These are phyloP conservation scores for Lepidocyrtinus sp. DNA, from an alignment of 2,888 invertebrate species.

Conservation along the genomic window DNA sequence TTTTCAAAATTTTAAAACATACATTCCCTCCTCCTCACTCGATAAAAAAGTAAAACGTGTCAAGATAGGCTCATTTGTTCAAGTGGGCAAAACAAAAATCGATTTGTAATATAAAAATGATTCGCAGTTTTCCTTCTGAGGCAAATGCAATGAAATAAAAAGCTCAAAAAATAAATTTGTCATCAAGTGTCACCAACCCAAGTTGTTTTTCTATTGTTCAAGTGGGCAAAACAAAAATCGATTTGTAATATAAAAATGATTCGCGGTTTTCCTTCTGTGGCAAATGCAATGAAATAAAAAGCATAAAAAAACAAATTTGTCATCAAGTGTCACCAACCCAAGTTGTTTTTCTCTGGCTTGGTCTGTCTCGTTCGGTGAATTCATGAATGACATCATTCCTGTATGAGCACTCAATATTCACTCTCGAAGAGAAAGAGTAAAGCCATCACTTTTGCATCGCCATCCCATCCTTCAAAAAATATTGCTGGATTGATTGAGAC, in stretches of 20 bases:
- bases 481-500: neutral
- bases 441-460: neutral
- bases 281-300: neutral
- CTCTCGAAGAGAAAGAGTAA: neutral
- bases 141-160: no score
- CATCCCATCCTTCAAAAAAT: no score
- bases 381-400: constrained; percentile 33
- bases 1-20: no score
- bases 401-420: neutral
- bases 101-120: neutral
- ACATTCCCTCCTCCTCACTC: no score
- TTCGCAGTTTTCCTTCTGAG: neutral
- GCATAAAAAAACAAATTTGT: constrained; percentile 31
- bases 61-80: neutral
- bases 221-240: neutral
- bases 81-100: neutral
- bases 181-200: constrained; percentile 29
- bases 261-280: neutral
- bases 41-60: no score
- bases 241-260: neutral
- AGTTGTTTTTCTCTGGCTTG: neutral
- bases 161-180: constrained; percentile 30
- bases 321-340: constrained; percentile 29
- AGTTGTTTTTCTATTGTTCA: neutral
- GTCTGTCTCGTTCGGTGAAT: neutral